Evolutionary conservation across 2,888 invertebrate genomes (phyloP).

Genomic region (Chymomyza procnemis): DNA sequence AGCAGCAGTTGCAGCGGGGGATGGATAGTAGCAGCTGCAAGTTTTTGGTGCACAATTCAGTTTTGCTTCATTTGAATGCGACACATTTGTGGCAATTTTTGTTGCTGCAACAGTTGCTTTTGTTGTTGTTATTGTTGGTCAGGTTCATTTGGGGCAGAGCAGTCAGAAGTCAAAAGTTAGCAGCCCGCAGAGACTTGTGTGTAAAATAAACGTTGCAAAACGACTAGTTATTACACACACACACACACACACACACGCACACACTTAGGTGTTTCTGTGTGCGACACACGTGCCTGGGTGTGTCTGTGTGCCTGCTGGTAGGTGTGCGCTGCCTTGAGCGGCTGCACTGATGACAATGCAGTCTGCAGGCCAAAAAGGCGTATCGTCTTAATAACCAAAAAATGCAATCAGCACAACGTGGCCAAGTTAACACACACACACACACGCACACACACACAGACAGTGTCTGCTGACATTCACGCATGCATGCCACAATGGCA

Average conservation of each 20-base stretch:
- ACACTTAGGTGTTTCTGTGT: slow-evolving; percentile 4
- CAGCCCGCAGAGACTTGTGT: slow-evolving; percentile 43
- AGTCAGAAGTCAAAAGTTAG: slow-evolving; percentile 69
- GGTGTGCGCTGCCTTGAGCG: slow-evolving; percentile 10
- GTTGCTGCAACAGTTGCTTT: slow-evolving; percentile 5
- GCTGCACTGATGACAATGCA: slow-evolving; percentile 39
- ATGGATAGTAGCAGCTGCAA: background rate
- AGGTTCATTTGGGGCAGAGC: slow-evolving; percentile 65
- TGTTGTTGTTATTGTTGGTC: slow-evolving; percentile 34
- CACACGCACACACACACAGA: background rate
- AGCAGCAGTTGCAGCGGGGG: too few relatives aligned
- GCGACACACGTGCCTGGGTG: slow-evolving; percentile 1
- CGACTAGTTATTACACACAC: slow-evolving; percentile 51
- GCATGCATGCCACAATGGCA: slow-evolving; percentile 45
- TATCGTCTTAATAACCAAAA: slow-evolving; percentile 69
- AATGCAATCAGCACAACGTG: slow-evolving; percentile 59
- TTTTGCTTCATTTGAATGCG: slow-evolving; percentile 61
- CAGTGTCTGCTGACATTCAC: slow-evolving; percentile 48
- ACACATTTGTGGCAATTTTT: slow-evolving; percentile 28
- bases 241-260: too few relatives aligned
- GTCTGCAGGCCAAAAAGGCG: slow-evolving; percentile 26
- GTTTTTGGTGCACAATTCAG: slow-evolving; percentile 36
- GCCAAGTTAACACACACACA: slow-evolving; percentile 8
- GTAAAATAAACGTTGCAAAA: slow-evolving; percentile 53
- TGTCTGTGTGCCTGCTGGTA: slow-evolving; percentile 13